A percentile compares a stretch with the other conserved stretches of the same genome.
phyloP scores from a whole-genome alignment of 2,797 vertebrate genomes.

The Urophycis tenuis region DNA sequence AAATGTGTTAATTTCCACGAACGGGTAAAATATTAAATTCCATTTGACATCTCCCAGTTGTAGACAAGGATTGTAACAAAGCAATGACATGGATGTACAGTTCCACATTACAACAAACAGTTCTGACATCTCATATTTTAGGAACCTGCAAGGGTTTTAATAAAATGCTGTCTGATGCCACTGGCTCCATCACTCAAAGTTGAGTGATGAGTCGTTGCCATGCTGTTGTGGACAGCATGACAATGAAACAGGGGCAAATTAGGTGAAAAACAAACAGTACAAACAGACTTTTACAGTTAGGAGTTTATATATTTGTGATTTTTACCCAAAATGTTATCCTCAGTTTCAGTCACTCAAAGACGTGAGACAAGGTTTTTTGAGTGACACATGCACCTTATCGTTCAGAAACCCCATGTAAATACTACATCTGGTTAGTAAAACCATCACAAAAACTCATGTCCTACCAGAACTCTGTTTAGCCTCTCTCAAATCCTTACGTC shows the following conservation, averaged over 20 bases:
- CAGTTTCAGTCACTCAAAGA: background rate
- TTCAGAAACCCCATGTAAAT: background rate
- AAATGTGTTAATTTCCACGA: background rate
- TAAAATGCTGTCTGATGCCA: too few species aligned
- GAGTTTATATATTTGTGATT: background rate
- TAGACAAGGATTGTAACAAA: background rate
- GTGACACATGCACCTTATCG: background rate
- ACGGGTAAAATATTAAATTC: background rate
- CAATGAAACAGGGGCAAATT: background rate
- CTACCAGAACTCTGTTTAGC: background rate
- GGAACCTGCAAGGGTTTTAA: too few species aligned
- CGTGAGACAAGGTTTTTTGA: too few species aligned
- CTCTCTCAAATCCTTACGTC: background rate
- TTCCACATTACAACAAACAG: background rate
- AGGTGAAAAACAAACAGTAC: background rate
- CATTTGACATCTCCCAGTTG: background rate
- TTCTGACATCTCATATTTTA: background rate
- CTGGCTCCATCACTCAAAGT: too few species aligned
- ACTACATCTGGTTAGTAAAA: background rate
- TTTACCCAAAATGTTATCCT: background rate
- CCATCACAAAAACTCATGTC: background rate
- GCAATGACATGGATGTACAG: background rate
- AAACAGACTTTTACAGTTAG: background rate
- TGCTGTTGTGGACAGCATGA: background rate
- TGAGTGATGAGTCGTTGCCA: too few species aligned